These are phyloP conservation scores for Drosophila ercepeae DNA, from an alignment of 1,140 invertebrate genomes.

Conservation along the genomic window DNA sequence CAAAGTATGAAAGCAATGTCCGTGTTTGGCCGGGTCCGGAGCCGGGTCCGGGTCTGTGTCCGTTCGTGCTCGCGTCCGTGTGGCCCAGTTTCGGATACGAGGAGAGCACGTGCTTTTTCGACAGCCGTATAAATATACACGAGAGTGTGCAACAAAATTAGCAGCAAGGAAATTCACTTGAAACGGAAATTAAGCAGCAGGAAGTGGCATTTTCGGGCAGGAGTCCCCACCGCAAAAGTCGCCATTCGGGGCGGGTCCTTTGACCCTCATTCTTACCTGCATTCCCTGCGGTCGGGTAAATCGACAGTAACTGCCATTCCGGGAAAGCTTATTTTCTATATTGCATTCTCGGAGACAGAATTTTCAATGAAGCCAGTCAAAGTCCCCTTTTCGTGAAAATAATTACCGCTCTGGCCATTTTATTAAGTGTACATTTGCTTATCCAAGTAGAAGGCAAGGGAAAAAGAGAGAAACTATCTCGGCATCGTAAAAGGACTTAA, in stretches of 20 bases:
- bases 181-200: slow-evolving; percentile 78
- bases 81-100: slow-evolving; percentile 51
- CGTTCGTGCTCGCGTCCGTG: slow-evolving; percentile 36
- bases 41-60: slow-evolving; percentile 17
- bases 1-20: slow-evolving; percentile 55
- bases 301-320: slow-evolving; percentile 13
- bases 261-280: slow-evolving; percentile 40
- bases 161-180: slow-evolving; percentile 76
- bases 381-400: neutral
- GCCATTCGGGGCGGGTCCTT: slow-evolving; percentile 15
- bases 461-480: slow-evolving; percentile 34
- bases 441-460: slow-evolving; percentile 13
- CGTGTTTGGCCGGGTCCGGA: too few relatives aligned
- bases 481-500: slow-evolving; percentile 32
- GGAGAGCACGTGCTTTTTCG: slow-evolving; percentile 36
- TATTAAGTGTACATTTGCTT: slow-evolving; percentile 17
- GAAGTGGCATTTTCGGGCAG: slow-evolving; percentile 64
- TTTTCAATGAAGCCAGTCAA: neutral
- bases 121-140: neutral
- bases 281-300: slow-evolving; percentile 17
- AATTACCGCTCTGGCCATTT: slow-evolving; percentile 14
- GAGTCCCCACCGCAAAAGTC: slow-evolving; percentile 9
- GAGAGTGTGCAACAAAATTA: slow-evolving; percentile 66
- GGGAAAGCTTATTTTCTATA: neutral
- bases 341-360: neutral